Conservation (phyloP, 2,113 vertebrate genomes). For the Phalacrocorax pelagicus region DNA sequence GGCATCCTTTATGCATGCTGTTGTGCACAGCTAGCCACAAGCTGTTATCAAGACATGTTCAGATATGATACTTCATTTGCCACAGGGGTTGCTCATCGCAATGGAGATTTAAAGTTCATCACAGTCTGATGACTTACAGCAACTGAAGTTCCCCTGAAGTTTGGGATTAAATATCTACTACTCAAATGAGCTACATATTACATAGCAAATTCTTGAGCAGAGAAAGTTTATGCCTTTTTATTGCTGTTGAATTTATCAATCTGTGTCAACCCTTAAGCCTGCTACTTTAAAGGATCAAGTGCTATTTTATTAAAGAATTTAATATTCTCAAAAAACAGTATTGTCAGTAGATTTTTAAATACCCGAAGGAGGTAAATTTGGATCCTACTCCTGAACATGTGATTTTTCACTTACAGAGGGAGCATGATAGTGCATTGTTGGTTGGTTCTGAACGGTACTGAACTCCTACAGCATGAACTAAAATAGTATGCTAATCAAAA, state of each 20-base stretch:
- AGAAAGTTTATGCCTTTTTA: neutral
- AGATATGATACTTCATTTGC: neutral
- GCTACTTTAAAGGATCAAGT: neutral
- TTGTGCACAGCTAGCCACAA: neutral
- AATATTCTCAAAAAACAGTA: neutral
- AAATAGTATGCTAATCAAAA: conserved; percentile 4
- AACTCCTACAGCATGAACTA: neutral
- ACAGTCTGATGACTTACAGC: neutral
- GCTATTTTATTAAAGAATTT: neutral
- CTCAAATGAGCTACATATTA: neutral
- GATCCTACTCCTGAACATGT: neutral
- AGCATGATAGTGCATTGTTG: neutral
- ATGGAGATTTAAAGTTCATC: neutral
- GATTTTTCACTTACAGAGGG: neutral
- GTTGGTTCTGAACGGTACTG: neutral
- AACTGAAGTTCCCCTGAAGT: neutral
- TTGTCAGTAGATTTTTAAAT: neutral
- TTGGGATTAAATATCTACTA: neutral
- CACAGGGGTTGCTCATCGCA: neutral
- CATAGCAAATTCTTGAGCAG: neutral
- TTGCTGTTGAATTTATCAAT: neutral
- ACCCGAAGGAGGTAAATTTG: neutral
- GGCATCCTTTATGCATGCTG: fast-evolving
- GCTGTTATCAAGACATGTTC: neutral
- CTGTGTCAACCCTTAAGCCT: neutral